Base-by-base conservation (phyloP, 2,888 invertebrate genomes). In the Phaonia tiefii region DNA sequence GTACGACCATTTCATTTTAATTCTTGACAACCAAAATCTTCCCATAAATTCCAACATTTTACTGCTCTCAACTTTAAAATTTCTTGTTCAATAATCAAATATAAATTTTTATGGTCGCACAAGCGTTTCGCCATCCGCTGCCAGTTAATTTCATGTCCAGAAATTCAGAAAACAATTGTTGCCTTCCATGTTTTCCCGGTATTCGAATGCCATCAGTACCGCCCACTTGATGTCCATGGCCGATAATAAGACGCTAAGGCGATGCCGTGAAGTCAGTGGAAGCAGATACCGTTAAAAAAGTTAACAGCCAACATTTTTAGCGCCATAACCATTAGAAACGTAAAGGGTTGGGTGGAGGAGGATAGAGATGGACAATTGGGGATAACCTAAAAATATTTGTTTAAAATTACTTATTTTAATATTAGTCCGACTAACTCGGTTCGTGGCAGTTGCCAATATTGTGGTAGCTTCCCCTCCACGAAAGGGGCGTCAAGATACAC, bases 141-240 rank as follows among this genome's bases (percentile, higher is more conserved):
- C 46, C n/a, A 11, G 13, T 31, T 10, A 37, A 63, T 75, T 58
- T 25, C 54, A 25, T 42, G 42, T 65, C 22, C 2, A 51, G 69
- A 69, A 69, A 69, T 69, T 69, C 22, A 39, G 22, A 69, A 56
- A 54, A 69, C 54, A 25, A 54, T 69, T 69, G 51, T 69, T 69
- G 51, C 42, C 54, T 54, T 69, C n/a, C 42, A 42, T 56, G 22
- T 54, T 39, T 54, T 54, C 54, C 39, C 42, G 69, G 39, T 54
- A 42, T 63, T 63, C 63, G 42, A 39, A 69, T 42, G 54, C n/a
- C 78, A 72, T 75, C 42, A 75, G 81, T 58, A 67, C 78, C 81
- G 78, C 81, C 81, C 81, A 81, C 81, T 78, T 81, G 81, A 81
- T 81, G 81, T 81, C 81, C 78, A 78, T 67, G 75, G 66, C 72